Evolutionary conservation across 2,888 invertebrate species (phyloP).

Genomic region (Melanargia galathea): DNA sequence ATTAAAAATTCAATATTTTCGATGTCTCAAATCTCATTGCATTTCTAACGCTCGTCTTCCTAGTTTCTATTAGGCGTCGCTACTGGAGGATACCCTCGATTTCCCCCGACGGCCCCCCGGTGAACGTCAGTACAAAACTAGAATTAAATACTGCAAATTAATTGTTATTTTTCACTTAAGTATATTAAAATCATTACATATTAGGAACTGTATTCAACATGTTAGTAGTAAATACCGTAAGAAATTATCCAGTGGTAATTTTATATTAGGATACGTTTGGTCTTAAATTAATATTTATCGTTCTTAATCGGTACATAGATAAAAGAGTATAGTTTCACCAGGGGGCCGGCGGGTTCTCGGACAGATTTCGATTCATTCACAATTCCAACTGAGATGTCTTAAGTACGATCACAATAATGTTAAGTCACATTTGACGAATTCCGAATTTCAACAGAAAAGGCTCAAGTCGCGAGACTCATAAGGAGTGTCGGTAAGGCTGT

Average conservation of each 20-base stretch:
- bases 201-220: constrained; percentile 77
- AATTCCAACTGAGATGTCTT: constrained; percentile 67
- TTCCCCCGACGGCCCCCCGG: constrained; percentile 52
- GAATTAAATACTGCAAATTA: constrained; percentile 59
- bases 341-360: constrained; percentile 59
- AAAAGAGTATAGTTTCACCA: constrained; percentile 50
- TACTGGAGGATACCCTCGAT: constrained; percentile 26
- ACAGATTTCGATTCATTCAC: constrained; percentile 50
- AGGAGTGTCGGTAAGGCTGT: constrained; percentile 70
- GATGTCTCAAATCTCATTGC: constrained; percentile 66
- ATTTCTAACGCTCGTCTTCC: constrained; percentile 47
- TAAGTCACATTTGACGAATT: constrained; percentile 53
- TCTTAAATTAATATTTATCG: constrained; percentile 37
- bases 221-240: constrained; percentile 53
- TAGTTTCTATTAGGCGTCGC: constrained; percentile 27
- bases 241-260: constrained; percentile 37
- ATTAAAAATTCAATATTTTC: constrained; percentile 44
- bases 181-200: constrained; percentile 61
- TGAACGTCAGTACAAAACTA: constrained; percentile 54
- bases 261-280: constrained; percentile 35
- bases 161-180: constrained; percentile 61
- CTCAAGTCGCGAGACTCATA: constrained; percentile 57
- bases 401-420: constrained; percentile 62
- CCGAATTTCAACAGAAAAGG: constrained; percentile 61
- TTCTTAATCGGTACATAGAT: constrained; percentile 40